Base-by-base conservation (phyloP, 1,140 invertebrate genomes). In the Brachionus manjavacas region DNA sequence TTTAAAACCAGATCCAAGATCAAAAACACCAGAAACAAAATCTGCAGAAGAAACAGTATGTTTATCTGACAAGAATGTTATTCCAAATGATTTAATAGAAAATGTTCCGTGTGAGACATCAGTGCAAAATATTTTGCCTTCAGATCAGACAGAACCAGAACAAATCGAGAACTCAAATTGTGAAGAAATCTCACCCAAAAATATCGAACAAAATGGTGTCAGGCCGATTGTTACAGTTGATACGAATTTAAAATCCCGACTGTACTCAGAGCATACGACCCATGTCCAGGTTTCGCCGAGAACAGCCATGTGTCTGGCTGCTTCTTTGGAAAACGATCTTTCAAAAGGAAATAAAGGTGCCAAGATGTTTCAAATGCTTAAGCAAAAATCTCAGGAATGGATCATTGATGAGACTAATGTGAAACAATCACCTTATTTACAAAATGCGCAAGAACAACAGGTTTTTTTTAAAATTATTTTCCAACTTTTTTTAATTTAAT, bases 321-420 rank as follows among this genome's bases (percentile, higher is more conserved):
- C 16, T 12, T 39, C 28, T 23, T 31, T 79, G 25, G 39, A 79
- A 39, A 72, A 39, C 1, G 41, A 72, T 43, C 31, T 35, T 25
- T 35, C 31, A 8, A 39, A 79, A 79, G 28, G 74, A 31, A 46
- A 46, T 16, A 49, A 16, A 79, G 74, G 74, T 35, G 74, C 74
- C 12, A 28, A 14, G 41, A 11, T 79, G 16, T 79, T 79, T n/a
- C 74, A 79, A 31, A 28, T 31, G 8, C 41, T 39, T 12, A 79
- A 79, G 20, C 35, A 39, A 23, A 31, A 41, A 25, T 79, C 74
- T 43, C 14, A 79, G n/a, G 43, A 79, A 31, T 79, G 74, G 74
- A 31, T 79, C 23, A 49, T 79, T 31, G 74, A 79, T 55, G 74
- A 79, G 41, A 79, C 28, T 2, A 79, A 79, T 55, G 74, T 55